Conservation (phyloP, 2,797 vertebrate species). For the Poeciliopsis presidionis region DNA sequence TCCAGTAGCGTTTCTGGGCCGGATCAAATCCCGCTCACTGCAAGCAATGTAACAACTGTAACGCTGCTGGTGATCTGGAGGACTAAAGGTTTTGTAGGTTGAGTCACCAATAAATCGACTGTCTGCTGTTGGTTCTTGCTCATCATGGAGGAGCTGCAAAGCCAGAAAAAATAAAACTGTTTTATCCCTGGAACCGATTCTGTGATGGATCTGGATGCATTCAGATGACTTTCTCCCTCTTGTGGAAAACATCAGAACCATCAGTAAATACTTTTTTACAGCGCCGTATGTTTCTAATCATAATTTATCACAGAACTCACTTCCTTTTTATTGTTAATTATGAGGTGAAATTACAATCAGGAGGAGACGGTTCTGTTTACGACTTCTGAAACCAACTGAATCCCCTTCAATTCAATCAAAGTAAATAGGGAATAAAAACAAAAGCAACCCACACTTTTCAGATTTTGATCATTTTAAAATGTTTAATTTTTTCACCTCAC, state of each 20-base stretch:
- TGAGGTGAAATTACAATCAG: background rate
- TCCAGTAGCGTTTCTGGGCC: background rate
- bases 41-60: background rate
- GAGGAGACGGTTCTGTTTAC: background rate
- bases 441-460: background rate
- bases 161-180: background rate
- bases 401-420: background rate
- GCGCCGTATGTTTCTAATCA: background rate
- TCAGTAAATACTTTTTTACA: background rate
- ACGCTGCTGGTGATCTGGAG: background rate
- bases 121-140: background rate
- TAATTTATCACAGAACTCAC: background rate
- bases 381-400: background rate
- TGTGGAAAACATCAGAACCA: background rate
- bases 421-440: background rate
- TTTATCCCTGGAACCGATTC: background rate
- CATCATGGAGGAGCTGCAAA: background rate
- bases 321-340: background rate
- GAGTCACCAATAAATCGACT: background rate
- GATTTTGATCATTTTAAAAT: background rate
- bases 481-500: accelerated
- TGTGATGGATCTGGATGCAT: background rate
- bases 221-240: background rate
- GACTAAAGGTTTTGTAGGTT: too few relatives aligned
- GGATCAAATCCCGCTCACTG: too few relatives aligned